phyloP scores from a whole-genome alignment of 2,888 invertebrate genomes.

The Cynaeus angustus region DNA sequence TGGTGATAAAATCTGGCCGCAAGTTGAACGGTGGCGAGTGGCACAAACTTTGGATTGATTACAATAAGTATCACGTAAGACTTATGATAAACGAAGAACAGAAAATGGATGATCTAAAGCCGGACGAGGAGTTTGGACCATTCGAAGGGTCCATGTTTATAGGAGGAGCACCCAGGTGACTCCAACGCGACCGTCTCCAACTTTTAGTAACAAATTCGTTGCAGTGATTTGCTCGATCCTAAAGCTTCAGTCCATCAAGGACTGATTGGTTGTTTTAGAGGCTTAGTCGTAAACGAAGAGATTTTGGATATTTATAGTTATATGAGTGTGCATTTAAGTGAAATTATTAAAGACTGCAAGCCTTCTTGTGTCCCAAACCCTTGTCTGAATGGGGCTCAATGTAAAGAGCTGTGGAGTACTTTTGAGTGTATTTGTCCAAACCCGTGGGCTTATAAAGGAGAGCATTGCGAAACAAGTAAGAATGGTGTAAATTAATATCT shows the following conservation, averaged over 20 bases:
- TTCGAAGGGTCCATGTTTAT: slow-evolving; percentile 96
- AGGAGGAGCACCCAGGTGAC: slow-evolving; percentile 83
- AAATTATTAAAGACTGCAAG: slow-evolving; percentile 94
- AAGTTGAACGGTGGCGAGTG: slow-evolving; percentile 94
- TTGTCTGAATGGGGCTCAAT: slow-evolving; percentile 92
- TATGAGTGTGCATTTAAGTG: slow-evolving; percentile 92
- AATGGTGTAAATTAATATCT: too few species aligned
- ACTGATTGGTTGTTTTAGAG: slow-evolving; percentile 94
- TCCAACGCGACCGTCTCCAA: not conserved
- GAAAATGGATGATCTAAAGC: slow-evolving; percentile 88
- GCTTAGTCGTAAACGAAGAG: slow-evolving; percentile 92
- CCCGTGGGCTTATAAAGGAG: slow-evolving; percentile 93
- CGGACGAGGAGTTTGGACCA: slow-evolving; percentile 92
- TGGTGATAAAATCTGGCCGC: slow-evolving; percentile 85
- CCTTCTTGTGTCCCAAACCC: slow-evolving; percentile 96
- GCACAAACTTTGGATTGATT: slow-evolving; percentile 97
- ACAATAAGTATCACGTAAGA: slow-evolving; percentile 93
- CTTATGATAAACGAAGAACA: slow-evolving; percentile 94
- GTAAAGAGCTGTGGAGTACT: slow-evolving; percentile 93
- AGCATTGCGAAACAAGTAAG: slow-evolving; percentile 93
- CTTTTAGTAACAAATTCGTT: slow-evolving; percentile 47
- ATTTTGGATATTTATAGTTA: slow-evolving; percentile 93
- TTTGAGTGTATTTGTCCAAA: slow-evolving; percentile 95
- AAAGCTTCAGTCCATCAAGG: slow-evolving; percentile 91
- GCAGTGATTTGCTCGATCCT: slow-evolving; percentile 83